Evolutionary conservation across 2,888 invertebrate genomes (phyloP).

Genomic region (Euplagia quadripunctaria): DNA sequence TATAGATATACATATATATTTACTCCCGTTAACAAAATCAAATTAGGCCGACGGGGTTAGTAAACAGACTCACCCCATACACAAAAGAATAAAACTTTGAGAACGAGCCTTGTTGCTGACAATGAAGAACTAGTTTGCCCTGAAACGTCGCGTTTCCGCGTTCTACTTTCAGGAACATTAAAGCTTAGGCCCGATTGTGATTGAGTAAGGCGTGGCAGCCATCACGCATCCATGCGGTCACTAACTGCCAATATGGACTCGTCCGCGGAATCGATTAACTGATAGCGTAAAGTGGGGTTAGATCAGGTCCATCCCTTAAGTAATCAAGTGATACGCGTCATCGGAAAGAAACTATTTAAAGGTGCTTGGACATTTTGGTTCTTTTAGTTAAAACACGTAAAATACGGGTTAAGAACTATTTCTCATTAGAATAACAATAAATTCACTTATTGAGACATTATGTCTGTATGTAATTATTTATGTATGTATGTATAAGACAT

Average conservation of each 20-base stretch:
- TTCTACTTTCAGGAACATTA: constrained; percentile 79
- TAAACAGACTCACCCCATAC: constrained; percentile 68
- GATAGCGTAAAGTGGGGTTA: constrained; percentile 58
- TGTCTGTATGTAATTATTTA: too few relatives aligned
- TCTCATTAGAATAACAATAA: too few relatives aligned
- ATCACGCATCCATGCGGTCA: constrained; percentile 71
- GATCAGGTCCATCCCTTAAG: constrained; percentile 42
- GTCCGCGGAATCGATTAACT: constrained; percentile 62
- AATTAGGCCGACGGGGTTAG: constrained; percentile 64
- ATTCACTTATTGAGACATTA: too few relatives aligned
- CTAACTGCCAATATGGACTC: constrained; percentile 63
- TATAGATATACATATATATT: constrained; percentile 8
- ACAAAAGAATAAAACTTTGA: constrained; percentile 53
- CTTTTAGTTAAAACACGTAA: too few relatives aligned
- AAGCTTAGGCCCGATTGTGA: constrained; percentile 73
- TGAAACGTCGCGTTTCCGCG: constrained; percentile 64
- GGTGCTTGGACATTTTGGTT: too few relatives aligned
- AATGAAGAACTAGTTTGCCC: constrained; percentile 58
- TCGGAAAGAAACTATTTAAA: not conserved
- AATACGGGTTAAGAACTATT: too few relatives aligned
- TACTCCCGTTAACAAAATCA: constrained; percentile 57
- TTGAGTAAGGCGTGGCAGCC: constrained; percentile 79
- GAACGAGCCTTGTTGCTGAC: constrained; percentile 45
- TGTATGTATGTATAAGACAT: too few relatives aligned
- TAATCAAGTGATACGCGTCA: constrained; percentile 41